Evolutionary conservation across 2,888 invertebrate species (phyloP), one percentile per base, ranked within the genome.

Genomic region (Holacanthella duospinosa): DNA sequence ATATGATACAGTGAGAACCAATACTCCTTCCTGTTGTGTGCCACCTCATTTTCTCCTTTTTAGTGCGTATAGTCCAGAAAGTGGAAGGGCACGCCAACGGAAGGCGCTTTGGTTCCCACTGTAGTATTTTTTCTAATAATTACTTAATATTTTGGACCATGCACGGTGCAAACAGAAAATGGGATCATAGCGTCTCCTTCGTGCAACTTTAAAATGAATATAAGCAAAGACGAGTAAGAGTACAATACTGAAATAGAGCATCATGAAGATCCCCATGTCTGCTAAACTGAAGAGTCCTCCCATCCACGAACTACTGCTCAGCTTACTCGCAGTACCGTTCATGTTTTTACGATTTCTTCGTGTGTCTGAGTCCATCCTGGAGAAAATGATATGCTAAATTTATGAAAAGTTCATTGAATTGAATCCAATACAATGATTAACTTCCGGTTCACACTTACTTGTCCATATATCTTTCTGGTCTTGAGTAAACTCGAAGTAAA

Each of bases 231-330:
- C 80, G 77, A 92, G 82, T 77, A 89, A 85, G 73, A 83, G 77
- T 74, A 87, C 85, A 76, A 88, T 88, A 75, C 84, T 82, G 74
- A 86, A 80, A 79, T 88, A 88, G 74, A 89, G 80, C 71, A 87
- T 79, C 78, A 88, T 84, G 77, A 87, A 85, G 79, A 88, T 83
- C 76, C 87, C 85, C 77, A 88, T 84, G 77, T 88, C 88, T 77
- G 85, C 79, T 75, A 81, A 79, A 74, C 83, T 84, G 77, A 86
- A 83, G 54, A 67, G 65, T 43, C 68, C 58, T 19, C 43, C 44
- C 6, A 25, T 9, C 48, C 25, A 58, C 3, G 29, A 4, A 16
- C 16, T 36, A 16, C 36, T 36, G 9, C 36, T 36, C 16, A 36
- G 16, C 6, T 36, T 36, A 16, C 9, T 36, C 36, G 9, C 36